A percentile compares a stretch with the other conserved stretches of the same genome.
These are phyloP conservation scores for Nemopilema nomurai DNA, from an alignment of 30 jellyfish, hydroid and myxozoan genomes.

Conservation along the genomic window DNA sequence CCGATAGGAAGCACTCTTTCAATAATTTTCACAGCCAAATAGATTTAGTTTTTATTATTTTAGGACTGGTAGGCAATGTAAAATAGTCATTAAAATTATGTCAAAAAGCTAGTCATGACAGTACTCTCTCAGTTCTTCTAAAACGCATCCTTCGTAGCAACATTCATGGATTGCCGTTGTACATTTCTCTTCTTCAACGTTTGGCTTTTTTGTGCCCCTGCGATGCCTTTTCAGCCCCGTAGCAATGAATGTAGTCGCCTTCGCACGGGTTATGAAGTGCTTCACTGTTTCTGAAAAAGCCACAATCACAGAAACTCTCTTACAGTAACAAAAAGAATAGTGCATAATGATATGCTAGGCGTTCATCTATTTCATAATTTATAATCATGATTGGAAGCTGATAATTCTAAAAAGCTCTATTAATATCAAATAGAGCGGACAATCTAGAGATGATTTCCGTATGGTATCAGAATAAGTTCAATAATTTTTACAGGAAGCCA, in stretches of 20 bases:
- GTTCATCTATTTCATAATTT: no score
- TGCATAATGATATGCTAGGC: no score
- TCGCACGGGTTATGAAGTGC: not conserved
- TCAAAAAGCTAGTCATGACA: not conserved
- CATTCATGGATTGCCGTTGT: conserved; percentile 17
- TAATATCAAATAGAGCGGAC: no score
- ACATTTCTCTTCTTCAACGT: not conserved
- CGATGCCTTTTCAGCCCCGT: not conserved
- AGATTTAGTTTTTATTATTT: no score
- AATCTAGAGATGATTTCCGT: no score
- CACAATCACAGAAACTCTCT: no score
- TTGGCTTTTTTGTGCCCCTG: not conserved
- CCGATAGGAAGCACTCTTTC: no score
- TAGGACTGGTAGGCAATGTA: not conserved
- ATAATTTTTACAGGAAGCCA: no score
- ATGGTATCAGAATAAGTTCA: no score
- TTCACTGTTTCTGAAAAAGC: not conserved
- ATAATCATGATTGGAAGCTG: not conserved
- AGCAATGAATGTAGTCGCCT: not conserved
- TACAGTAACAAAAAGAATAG: no score
- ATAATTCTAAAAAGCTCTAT: not conserved
- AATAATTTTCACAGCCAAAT: no score
- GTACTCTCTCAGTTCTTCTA: conserved; percentile 27
- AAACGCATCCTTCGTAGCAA: conserved; percentile 23
- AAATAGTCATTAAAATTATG: not conserved